Evolutionary conservation across 2,888 invertebrate genomes (phyloP), one percentile per base, ranked within the genome.

Genomic region (Trichacis sp.): DNA sequence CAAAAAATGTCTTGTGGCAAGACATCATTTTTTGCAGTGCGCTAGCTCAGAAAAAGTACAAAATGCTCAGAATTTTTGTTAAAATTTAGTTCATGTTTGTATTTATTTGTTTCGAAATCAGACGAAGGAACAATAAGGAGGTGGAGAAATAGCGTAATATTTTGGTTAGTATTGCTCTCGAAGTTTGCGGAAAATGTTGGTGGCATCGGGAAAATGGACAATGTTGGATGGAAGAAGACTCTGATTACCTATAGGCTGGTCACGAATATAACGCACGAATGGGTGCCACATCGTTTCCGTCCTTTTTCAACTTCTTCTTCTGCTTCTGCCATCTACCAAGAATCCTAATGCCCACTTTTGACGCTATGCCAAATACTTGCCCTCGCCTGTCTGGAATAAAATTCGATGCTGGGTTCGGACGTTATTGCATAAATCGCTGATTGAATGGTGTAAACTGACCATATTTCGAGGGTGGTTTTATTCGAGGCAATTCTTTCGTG

Each of bases 311-410:
- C 51, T 58, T 68, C 61, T 65, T 68, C 61, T 65, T 70, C 53
- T 59, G 69, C 62, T 50, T 64, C 54, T 65, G 63, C 72, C 60
- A 68, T 64, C 67, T 69, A 56, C 65, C 14, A 73, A 72, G 82
- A 83, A 83, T 83, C 79, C 82, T 78, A 83, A 82, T 82, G 81
- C 81, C 80, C 68, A 76, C 77, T 76, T 82, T 83, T 83, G 83
- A 83, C 80, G 80, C 77, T 77, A 82, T 82, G 83, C 83, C 82
- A 82, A 82, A 79, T 81, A 77, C 81, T 79, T 78, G 75, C 73
- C 71, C 75, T 75, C 74, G 78, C 80, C 75, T 75, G 77, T 73
- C 73, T 73, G 71, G 82, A 82, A 81, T 81, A 80, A 80, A 79
- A 75, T 75, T 71, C 70, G 59, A 42, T 15, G 24, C 60, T 15